Base-by-base conservation (phyloP, 1,140 invertebrate species). In the Drosophila kohkoa region DNA sequence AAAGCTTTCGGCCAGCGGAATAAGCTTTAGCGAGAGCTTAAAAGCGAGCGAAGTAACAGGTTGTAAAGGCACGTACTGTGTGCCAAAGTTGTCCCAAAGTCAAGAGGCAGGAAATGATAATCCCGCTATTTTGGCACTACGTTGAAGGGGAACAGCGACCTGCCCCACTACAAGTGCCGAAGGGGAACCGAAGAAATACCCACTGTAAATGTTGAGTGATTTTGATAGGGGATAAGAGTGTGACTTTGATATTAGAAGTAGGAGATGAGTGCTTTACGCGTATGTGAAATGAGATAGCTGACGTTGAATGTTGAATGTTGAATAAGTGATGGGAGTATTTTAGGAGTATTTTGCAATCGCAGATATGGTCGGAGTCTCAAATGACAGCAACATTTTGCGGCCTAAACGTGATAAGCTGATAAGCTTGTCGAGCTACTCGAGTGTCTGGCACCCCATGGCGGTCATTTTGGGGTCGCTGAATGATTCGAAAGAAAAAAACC, bases 401-500 rank as follows among this genome's bases (percentile, higher is more conserved):
- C 20, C 20, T 49, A 25, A 13, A n/a, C 41, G 48, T 67, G 72
- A 75, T 81, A 73, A 68, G 59, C 71, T 57, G 77, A 85, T 80
- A 71, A 85, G 74, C 75, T 51, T 28, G 72, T 67, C 77, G 64
- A 85, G 77, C 75, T 58, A 28, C 66, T 69, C 68, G 51, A 77
- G 68, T 73, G 77, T 66, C 63, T 64, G 66, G 62, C 62, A 72
- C 51, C 58, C 57, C 71, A 68, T 82, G 79, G 51, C 83, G 83
- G 82, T 87, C 82, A 82, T 87, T 86, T 87, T 59, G 83, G 82
- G 82, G 82, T 87, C 82, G 51, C 41, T 28, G 41, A 41, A 30
- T 51, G 45, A 59, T 25, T 52, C 13, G 51, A 46, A 20, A 20
- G n/a, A 10, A 32, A 32, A 32, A 32, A 32, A 6, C 35, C 43